phyloP scores from a whole-genome alignment of 2,113 vertebrate genomes.

The Bombycilla garrulus region DNA sequence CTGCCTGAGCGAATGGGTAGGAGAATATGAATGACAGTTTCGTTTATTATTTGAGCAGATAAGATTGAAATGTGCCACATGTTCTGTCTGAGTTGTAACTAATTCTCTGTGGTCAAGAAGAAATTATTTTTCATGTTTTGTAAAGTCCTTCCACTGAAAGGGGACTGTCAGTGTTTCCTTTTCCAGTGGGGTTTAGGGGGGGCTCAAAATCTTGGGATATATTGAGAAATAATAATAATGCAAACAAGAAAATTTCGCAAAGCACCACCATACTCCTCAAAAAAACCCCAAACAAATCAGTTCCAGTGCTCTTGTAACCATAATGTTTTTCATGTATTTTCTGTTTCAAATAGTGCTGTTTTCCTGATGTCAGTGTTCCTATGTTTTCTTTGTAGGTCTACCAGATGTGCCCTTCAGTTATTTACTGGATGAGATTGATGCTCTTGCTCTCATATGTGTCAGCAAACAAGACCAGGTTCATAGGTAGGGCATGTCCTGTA shows the following conservation, averaged over 20 bases:
- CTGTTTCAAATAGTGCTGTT: neutral
- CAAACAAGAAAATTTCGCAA: neutral
- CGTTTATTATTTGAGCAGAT: slow-evolving; percentile 90
- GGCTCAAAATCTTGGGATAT: neutral
- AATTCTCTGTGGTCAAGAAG: neutral
- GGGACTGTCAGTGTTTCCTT: neutral
- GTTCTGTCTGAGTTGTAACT: neutral
- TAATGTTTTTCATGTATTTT: neutral
- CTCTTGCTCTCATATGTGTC: slow-evolving; percentile 83
- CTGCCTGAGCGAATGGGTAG: slow-evolving; percentile 92
- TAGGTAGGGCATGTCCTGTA: slow-evolving; percentile 72
- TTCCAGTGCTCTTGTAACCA: neutral
- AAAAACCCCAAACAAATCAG: neutral
- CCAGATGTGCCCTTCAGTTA: slow-evolving; percentile 88
- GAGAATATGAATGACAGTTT: slow-evolving; percentile 88
- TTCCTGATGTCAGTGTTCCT: neutral
- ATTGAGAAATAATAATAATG: neutral
- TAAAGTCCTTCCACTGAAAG: neutral
- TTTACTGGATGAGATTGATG: slow-evolving; percentile 92
- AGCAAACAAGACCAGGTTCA: slow-evolving; percentile 91
- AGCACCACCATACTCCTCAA: neutral
- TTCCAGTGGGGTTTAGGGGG: neutral
- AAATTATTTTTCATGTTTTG: neutral
- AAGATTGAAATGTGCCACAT: neutral
- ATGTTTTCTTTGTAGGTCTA: slow-evolving; percentile 76